phyloP scores from a whole-genome alignment of 2,888 invertebrate genomes.

The Lysandra coridon region DNA sequence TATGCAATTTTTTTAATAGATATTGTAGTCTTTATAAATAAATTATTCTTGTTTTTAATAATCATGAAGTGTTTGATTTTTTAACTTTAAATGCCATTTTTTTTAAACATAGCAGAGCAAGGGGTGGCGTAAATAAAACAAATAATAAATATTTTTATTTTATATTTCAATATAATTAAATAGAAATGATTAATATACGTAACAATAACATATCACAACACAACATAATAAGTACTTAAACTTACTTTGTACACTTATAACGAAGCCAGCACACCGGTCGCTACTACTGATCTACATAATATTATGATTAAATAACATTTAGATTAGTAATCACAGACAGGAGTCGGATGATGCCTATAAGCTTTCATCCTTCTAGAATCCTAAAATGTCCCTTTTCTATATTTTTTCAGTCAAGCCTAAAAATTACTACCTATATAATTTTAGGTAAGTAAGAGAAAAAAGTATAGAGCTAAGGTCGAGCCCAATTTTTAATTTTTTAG shows the following conservation, averaged over 20 bases:
- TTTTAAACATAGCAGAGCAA: not conserved
- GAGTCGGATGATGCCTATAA: not conserved
- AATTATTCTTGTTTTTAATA: slow-evolving; percentile 12
- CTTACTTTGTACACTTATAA: slow-evolving; percentile 33
- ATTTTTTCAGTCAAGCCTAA: slow-evolving; percentile 6
- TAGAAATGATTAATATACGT: slow-evolving; percentile 33
- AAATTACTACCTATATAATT: not conserved
- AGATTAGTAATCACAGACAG: not conserved
- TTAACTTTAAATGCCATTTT: not conserved
- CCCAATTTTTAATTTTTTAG: not conserved
- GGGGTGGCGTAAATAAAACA: slow-evolving; percentile 21
- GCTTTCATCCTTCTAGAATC: slow-evolving; percentile 27
- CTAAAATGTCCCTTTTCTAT: not conserved
- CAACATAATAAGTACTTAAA: slow-evolving; percentile 37
- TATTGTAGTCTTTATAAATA: not conserved
- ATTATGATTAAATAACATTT: not conserved
- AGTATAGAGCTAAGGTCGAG: not conserved
- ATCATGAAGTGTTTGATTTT: not conserved
- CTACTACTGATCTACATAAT: slow-evolving; percentile 11
- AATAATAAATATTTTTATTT: slow-evolving; percentile 32
- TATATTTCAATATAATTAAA: slow-evolving; percentile 33
- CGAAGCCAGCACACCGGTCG: not conserved
- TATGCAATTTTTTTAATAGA: not conserved
- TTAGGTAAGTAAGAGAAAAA: not conserved
- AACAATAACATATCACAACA: slow-evolving; percentile 38